phyloP scores from a whole-genome alignment of 2,888 invertebrate species.

The Epinotia bilunana region DNA sequence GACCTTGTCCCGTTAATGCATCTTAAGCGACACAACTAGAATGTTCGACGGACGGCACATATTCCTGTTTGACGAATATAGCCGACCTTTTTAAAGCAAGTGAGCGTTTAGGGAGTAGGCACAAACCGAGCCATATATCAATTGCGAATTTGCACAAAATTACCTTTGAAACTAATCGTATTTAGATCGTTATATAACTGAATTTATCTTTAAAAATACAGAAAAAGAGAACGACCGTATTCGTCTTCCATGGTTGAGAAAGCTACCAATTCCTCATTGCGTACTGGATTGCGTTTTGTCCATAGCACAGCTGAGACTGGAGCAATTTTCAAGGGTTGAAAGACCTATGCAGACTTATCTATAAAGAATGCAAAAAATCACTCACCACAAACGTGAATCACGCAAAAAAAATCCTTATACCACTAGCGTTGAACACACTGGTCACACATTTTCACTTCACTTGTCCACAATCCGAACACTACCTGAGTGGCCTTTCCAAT shows the following conservation, averaged over 20 bases:
- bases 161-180: slow-evolving; percentile 51
- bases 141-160: slow-evolving; percentile 52
- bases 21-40: not conserved
- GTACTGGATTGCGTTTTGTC: not conserved
- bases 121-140: slow-evolving; percentile 49
- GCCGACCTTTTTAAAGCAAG: slow-evolving; percentile 37
- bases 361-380: slow-evolving; percentile 29
- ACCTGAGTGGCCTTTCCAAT: slow-evolving; percentile 74
- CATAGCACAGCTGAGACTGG: not conserved
- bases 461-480: slow-evolving; percentile 49
- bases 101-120: slow-evolving; percentile 33
- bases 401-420: slow-evolving; percentile 55
- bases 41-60: slow-evolving; percentile 13
- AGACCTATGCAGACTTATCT: not conserved
- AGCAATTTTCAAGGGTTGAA: not conserved
- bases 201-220: not conserved
- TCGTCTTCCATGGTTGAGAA: not conserved
- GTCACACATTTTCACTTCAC: slow-evolving; percentile 74
- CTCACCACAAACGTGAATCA: slow-evolving; percentile 50
- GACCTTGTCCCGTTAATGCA: not conserved
- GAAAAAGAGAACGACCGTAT: not conserved
- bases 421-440: slow-evolving; percentile 73
- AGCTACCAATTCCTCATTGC: not conserved
- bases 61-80: slow-evolving; percentile 18
- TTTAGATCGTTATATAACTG: slow-evolving; percentile 39